A percentile compares a stretch with the other conserved stretches of the same genome.
These are phyloP conservation scores for Nomada goodeniana DNA, from an alignment of 2,888 invertebrate species.

Conservation along the genomic window DNA sequence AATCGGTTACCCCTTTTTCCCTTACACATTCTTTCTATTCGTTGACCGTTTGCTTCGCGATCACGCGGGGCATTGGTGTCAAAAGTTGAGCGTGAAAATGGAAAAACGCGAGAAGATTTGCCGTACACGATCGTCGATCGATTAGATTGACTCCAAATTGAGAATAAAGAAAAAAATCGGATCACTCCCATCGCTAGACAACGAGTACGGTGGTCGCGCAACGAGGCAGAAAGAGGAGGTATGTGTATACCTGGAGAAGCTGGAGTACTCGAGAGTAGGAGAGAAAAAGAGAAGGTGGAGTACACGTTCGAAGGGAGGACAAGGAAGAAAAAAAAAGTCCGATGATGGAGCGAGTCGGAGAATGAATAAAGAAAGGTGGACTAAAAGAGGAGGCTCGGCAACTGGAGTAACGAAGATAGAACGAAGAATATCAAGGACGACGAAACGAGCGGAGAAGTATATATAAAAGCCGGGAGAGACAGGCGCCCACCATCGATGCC, in stretches of 20 bases:
- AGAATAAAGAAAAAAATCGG: too few relatives aligned
- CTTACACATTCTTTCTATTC: too few relatives aligned
- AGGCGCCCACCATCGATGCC: constrained; percentile 65
- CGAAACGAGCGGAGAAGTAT: constrained; percentile 60
- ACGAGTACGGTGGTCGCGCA: too few relatives aligned
- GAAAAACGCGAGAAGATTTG: too few relatives aligned
- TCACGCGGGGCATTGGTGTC: too few relatives aligned
- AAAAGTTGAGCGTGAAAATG: too few relatives aligned
- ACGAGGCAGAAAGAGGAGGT: neutral
- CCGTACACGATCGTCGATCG: too few relatives aligned
- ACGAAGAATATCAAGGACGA: constrained; percentile 72
- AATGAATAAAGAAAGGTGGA: constrained; percentile 30
- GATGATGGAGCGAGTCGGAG: constrained; percentile 6
- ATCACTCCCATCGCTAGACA: too few relatives aligned
- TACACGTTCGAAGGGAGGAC: neutral
- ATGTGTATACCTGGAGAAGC: neutral
- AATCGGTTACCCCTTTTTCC: too few relatives aligned
- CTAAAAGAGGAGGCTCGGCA: neutral
- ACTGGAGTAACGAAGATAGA: constrained; percentile 35
- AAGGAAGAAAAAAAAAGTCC: neutral
- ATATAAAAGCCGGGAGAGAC: constrained; percentile 69
- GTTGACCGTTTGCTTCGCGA: too few relatives aligned
- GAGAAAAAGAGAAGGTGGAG: neutral
- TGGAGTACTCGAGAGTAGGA: constrained; percentile 7
- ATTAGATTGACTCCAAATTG: too few relatives aligned